A percentile compares a stretch with the other conserved stretches of the same genome.
Evolutionary conservation across 2,797 vertebrate species (phyloP).

Genomic region (Arnoldichthys spilopterus): DNA sequence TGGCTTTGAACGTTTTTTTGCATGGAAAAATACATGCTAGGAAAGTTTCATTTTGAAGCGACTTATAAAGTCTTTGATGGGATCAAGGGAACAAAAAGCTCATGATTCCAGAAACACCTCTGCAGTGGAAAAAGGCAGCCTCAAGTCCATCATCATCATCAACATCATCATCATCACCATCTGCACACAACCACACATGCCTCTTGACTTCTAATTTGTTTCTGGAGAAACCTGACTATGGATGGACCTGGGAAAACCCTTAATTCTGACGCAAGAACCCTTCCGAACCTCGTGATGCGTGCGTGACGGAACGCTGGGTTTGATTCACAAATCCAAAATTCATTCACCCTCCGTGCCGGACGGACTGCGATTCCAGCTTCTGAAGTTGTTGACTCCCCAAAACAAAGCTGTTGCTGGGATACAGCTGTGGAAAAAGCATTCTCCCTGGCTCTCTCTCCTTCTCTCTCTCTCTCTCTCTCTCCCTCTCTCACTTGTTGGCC

Average conservation of each 20-base stretch:
- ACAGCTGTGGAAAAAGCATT: slow-evolving; percentile 48
- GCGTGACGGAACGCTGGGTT: slow-evolving; percentile 34
- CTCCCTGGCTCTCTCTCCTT: not conserved
- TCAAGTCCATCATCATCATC: slow-evolving; percentile 26
- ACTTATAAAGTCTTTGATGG: not conserved
- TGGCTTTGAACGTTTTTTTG: not conserved
- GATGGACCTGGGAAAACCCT: slow-evolving; percentile 48
- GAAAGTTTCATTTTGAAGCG: not conserved
- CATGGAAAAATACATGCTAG: not conserved
- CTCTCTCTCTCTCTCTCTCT: slow-evolving; percentile 5
- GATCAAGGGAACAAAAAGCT: not conserved
- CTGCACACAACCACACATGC: not conserved
- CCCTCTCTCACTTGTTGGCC: slow-evolving; percentile 1
- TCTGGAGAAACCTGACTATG: slow-evolving; percentile 20
- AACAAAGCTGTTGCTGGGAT: slow-evolving; percentile 57
- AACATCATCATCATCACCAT: slow-evolving; percentile 14
- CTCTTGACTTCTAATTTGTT: not conserved
- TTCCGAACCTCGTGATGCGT: slow-evolving; percentile 29
- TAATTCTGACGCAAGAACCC: not conserved
- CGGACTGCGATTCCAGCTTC: slow-evolving; percentile 36
- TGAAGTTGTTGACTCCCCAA: slow-evolving; percentile 52
- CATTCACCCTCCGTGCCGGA: slow-evolving; percentile 51
- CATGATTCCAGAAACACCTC: not conserved
- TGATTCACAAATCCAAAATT: slow-evolving; percentile 54
- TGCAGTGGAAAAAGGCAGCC: not conserved